Conservation (phyloP, 2,113 vertebrate species). For the Ptychochromis oligacanthus region DNA sequence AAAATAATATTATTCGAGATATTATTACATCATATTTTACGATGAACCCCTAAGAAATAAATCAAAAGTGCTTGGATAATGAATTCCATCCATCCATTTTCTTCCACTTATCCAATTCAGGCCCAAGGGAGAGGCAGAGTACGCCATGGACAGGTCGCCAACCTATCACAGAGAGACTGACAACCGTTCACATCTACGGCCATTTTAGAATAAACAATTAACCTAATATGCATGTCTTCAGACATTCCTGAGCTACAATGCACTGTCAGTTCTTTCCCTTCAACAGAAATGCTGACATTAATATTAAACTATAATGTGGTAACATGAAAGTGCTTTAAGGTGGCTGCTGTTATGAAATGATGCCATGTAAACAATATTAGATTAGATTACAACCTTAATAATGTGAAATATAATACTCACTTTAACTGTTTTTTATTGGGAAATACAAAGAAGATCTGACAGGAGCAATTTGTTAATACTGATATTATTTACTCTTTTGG, state of each 20-base stretch:
- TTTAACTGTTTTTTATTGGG: not conserved
- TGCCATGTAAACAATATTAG: not conserved
- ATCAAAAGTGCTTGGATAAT: too few relatives aligned
- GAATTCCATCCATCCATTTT: too few relatives aligned
- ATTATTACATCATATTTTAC: too few relatives aligned
- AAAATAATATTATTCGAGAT: too few relatives aligned
- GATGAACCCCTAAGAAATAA: too few relatives aligned
- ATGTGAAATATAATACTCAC: not conserved
- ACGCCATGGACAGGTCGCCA: too few relatives aligned
- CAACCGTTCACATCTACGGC: too few relatives aligned
- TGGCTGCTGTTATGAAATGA: not conserved
- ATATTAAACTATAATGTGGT: not conserved
- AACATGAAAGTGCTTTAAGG: not conserved
- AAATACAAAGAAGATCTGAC: not conserved
- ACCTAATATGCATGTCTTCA: not conserved
- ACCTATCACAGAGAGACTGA: too few relatives aligned
- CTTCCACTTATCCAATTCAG: too few relatives aligned
- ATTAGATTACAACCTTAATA: not conserved
- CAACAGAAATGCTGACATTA: not conserved
- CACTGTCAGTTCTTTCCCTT: not conserved
- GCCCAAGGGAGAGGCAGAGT: too few relatives aligned
- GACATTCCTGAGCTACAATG: not conserved
- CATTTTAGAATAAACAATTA: not conserved
- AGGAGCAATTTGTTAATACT: too few relatives aligned
- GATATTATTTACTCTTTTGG: too few relatives aligned